Percentiles rank a stretch among this genome's conserved stretches.
phyloP scores from a whole-genome alignment of 2,888 invertebrate species.

The Spodoptera littoralis region DNA sequence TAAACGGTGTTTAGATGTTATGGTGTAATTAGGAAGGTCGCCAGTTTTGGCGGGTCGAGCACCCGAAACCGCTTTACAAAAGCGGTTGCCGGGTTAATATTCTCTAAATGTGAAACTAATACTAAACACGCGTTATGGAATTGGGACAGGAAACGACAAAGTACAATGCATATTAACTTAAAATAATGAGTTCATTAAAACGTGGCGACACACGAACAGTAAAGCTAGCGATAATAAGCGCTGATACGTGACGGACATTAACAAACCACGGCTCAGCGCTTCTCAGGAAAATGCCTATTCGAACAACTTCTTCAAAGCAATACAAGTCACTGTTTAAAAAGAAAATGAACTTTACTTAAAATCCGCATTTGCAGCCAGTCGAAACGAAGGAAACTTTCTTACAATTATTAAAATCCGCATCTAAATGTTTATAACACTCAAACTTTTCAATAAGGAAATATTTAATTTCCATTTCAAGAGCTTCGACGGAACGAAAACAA shows the following conservation, averaged over 20 bases:
- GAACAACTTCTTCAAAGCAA: slow-evolving; percentile 28
- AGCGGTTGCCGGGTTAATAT: slow-evolving; percentile 59
- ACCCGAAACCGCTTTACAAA: slow-evolving; percentile 57
- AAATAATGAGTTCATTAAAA: slow-evolving; percentile 49
- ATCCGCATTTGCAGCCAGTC: slow-evolving; percentile 52
- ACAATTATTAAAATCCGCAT: slow-evolving; percentile 78
- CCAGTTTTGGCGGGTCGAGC: slow-evolving; percentile 62
- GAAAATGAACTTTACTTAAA: slow-evolving; percentile 48
- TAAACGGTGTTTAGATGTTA: slow-evolving; percentile 77
- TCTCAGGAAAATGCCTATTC: slow-evolving; percentile 31
- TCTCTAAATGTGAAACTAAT: slow-evolving; percentile 60
- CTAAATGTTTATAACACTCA: slow-evolving; percentile 70
- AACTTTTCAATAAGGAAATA: slow-evolving; percentile 84
- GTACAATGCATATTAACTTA: slow-evolving; percentile 53
- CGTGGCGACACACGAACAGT: slow-evolving; percentile 41
- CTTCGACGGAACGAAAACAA: slow-evolving; percentile 67
- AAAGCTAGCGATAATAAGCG: slow-evolving; percentile 40
- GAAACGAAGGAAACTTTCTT: slow-evolving; percentile 67
- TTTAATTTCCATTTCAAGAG: slow-evolving; percentile 79
- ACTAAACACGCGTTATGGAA: slow-evolving; percentile 43
- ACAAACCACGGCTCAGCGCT: slow-evolving; percentile 23
- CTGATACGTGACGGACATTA: slow-evolving; percentile 45
- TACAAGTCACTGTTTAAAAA: slow-evolving; percentile 41
- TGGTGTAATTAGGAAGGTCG: slow-evolving; percentile 74
- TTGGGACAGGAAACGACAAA: slow-evolving; percentile 54